Conservation (phyloP, 2,888 invertebrate genomes). For the Antitype chi region DNA sequence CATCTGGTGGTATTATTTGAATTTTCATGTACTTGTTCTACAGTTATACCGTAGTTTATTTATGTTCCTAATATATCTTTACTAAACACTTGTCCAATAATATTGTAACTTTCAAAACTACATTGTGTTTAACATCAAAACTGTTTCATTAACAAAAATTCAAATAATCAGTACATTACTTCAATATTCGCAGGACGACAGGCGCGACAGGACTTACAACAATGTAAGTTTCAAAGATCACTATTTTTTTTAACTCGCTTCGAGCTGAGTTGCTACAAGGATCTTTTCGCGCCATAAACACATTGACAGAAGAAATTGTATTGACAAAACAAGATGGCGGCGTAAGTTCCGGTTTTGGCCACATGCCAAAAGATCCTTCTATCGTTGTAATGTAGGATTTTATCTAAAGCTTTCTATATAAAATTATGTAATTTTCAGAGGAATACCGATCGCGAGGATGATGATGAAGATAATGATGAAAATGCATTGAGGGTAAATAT, state of each 20-base stretch:
- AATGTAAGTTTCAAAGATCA: conserved; percentile 22
- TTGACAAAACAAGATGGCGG: not conserved
- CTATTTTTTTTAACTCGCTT: not conserved
- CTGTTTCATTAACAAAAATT: not conserved
- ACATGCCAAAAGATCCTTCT: not conserved
- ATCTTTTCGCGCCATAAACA: not conserved
- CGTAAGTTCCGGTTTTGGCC: not conserved
- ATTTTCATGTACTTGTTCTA: not conserved
- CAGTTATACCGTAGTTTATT: too few species aligned
- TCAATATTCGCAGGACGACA: conserved; percentile 33
- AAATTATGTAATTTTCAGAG: conserved; percentile 22
- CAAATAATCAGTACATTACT: not conserved
- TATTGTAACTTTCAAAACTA: not conserved
- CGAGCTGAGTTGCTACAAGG: not conserved
- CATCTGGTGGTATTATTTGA: conserved; percentile 23
- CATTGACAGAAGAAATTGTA: not conserved
- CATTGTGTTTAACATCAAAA: not conserved
- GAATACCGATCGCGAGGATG: conserved; percentile 29
- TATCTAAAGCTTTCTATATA: not conserved
- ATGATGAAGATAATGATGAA: conserved; percentile 26
- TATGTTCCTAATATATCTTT: not conserved
- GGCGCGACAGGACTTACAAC: not conserved
- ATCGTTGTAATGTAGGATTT: not conserved
- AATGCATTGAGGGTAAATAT: conserved; percentile 54
- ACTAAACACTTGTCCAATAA: too few species aligned